phyloP scores from a whole-genome alignment of 2,797 vertebrate genomes.

The Octomys mimax region DNA sequence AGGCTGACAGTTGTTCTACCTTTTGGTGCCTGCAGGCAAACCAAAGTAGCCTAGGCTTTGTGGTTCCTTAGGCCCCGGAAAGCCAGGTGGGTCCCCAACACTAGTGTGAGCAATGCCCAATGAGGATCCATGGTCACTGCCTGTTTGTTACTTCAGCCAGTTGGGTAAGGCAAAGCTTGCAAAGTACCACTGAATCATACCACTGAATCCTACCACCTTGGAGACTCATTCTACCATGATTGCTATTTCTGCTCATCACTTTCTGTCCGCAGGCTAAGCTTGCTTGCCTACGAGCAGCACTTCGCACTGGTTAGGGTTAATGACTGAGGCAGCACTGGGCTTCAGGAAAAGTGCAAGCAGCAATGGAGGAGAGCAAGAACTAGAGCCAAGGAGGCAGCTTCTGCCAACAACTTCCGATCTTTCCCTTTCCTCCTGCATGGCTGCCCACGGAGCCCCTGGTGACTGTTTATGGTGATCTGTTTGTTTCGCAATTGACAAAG shows the following conservation, averaged over 20 bases:
- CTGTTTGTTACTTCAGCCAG: background rate
- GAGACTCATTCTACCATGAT: background rate
- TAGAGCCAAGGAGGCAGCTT: constrained; percentile 72
- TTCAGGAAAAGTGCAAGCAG: constrained; percentile 68
- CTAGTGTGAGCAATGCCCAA: background rate
- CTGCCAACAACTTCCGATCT: constrained; percentile 79
- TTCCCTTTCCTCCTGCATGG: constrained; percentile 53
- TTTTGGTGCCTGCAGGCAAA: background rate
- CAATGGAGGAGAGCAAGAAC: constrained; percentile 52
- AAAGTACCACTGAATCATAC: background rate
- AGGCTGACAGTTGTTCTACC: background rate
- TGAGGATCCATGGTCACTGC: background rate
- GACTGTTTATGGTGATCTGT: constrained; percentile 77
- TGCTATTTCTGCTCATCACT: background rate
- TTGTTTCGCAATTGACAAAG: constrained; percentile 80
- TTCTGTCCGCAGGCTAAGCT: background rate
- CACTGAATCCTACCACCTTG: background rate
- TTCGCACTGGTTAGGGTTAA: constrained; percentile 36
- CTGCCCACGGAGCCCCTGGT: constrained; percentile 67
- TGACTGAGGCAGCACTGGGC: background rate
- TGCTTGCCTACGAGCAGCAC: background rate
- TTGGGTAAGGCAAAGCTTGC: background rate
- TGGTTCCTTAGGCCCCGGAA: background rate
- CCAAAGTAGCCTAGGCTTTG: background rate
- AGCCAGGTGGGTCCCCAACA: background rate